These are phyloP conservation scores for Abrostola triplasia DNA, from an alignment of 2,888 invertebrate genomes.

Conservation along the genomic window DNA sequence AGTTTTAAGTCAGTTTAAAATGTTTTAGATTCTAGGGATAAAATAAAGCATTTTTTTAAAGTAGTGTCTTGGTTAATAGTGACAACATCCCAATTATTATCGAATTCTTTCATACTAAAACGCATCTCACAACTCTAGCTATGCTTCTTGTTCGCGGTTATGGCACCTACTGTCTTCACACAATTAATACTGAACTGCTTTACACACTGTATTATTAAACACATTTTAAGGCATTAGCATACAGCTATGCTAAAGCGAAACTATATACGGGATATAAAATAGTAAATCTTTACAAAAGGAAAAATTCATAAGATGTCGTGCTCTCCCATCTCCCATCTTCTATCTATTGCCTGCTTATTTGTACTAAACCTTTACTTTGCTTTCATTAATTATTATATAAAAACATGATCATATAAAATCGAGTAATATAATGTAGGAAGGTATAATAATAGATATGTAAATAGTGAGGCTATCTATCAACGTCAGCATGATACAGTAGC, in stretches of 20 bases:
- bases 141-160: slow-evolving; percentile 21
- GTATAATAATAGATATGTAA: slow-evolving; percentile 57
- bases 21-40: too few relatives aligned
- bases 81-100: too few relatives aligned
- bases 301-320: slow-evolving; percentile 3
- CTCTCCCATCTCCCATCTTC: slow-evolving; percentile 2
- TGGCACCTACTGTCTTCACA: slow-evolving; percentile 45
- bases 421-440: slow-evolving; percentile 48
- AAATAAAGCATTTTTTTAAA: too few relatives aligned
- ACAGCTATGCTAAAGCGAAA: slow-evolving; percentile 10
- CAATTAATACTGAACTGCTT: slow-evolving; percentile 47
- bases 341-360: slow-evolving; percentile 19
- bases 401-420: slow-evolving; percentile 52
- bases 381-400: slow-evolving; percentile 52
- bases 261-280: slow-evolving; percentile 12
- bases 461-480: slow-evolving; percentile 50
- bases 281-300: slow-evolving; percentile 10
- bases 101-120: too few relatives aligned
- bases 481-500: slow-evolving; percentile 38
- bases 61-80: too few relatives aligned
- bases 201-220: slow-evolving; percentile 19
- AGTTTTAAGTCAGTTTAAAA: too few relatives aligned
- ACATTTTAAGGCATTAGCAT: slow-evolving; percentile 4
- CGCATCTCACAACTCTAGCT: slow-evolving; percentile 22
- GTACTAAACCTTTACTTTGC: slow-evolving; percentile 36